These are phyloP conservation scores for Premnoplex brunnescens DNA, from an alignment of 2,797 vertebrate species.

Conservation along the genomic window DNA sequence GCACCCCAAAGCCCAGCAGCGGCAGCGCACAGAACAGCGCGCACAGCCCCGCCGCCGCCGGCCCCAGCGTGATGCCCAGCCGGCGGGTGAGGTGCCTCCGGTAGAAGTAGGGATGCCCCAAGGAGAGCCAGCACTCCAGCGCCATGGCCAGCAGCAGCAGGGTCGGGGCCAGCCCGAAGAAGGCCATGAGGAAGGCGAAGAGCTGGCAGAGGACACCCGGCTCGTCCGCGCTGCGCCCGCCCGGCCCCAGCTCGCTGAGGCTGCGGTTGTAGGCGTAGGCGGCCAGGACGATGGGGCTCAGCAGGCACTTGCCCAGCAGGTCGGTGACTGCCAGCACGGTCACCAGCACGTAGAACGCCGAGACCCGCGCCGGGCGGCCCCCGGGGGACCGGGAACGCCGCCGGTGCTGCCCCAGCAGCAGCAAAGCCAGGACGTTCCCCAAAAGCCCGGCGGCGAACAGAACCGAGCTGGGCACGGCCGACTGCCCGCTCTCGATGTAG, in stretches of 20 bases:
- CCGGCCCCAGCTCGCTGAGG: background rate
- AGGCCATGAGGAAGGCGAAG: conserved; percentile 78
- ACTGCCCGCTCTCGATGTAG: conserved; percentile 63
- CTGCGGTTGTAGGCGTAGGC: conserved; percentile 59
- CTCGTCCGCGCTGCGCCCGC: accelerated
- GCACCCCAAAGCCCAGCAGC: conserved; percentile 67
- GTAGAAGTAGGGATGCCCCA: conserved; percentile 80
- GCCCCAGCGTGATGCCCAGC: conserved; percentile 9
- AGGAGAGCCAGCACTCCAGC: conserved; percentile 77
- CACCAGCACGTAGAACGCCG: conserved; percentile 78
- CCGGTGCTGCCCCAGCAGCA: conserved; percentile 73
- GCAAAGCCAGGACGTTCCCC: conserved; percentile 76
- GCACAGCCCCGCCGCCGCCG: conserved; percentile 52
- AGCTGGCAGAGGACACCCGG: background rate
- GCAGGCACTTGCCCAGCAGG: conserved; percentile 74
- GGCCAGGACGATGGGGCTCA: conserved; percentile 61
- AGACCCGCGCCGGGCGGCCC: conserved; percentile 20
- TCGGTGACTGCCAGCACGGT: conserved; percentile 76
- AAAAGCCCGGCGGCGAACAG: conserved; percentile 73
- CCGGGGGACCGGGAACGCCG: conserved; percentile 1
- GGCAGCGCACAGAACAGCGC: conserved; percentile 76
- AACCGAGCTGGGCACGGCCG: conserved; percentile 61
- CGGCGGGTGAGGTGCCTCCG: conserved; percentile 62
- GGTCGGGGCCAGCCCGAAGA: conserved; percentile 80
- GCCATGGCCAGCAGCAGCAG: conserved; percentile 81